phyloP scores from a whole-genome alignment of 2,797 vertebrate genomes.

The Chelon auratus region DNA sequence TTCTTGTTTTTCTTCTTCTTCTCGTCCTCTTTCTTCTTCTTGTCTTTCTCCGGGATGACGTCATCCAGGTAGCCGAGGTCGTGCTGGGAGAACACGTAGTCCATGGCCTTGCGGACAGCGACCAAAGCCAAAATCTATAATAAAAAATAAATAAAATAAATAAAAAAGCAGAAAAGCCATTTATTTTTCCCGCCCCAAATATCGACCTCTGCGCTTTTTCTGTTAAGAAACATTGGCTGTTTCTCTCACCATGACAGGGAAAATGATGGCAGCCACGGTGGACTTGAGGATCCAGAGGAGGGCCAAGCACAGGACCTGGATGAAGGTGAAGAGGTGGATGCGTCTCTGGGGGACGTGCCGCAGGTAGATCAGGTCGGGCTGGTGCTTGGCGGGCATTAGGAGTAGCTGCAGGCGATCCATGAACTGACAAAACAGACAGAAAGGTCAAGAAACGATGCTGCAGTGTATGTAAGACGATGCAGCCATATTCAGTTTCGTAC shows the following conservation, averaged over 20 bases:
- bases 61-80: slow-evolving; percentile 98
- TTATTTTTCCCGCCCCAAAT: background rate
- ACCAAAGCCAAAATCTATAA: slow-evolving; percentile 94
- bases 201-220: background rate
- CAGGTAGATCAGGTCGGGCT: slow-evolving; percentile 98
- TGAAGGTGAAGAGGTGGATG: slow-evolving; percentile 97
- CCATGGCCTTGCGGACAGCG: slow-evolving; percentile 97
- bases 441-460: background rate
- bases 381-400: slow-evolving; percentile 98
- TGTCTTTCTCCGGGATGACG: slow-evolving; percentile 99
- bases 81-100: slow-evolving; percentile 97
- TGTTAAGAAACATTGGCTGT: accelerated
- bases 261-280: slow-evolving; percentile 96
- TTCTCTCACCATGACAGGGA: slow-evolving; percentile 96
- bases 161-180: background rate
- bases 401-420: slow-evolving; percentile 98
- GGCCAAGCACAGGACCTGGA: slow-evolving; percentile 93
- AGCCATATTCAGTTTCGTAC: background rate
- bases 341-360: slow-evolving; percentile 96
- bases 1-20: slow-evolving; percentile 98
- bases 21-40: slow-evolving; percentile 99
- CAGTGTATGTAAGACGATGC: too few species aligned
- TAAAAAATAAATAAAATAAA: background rate
- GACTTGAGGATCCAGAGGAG: slow-evolving; percentile 98
- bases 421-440: slow-evolving; percentile 82